Conservation (phyloP, 1,140 invertebrate genomes). For the Portunus trituberculatus region DNA sequence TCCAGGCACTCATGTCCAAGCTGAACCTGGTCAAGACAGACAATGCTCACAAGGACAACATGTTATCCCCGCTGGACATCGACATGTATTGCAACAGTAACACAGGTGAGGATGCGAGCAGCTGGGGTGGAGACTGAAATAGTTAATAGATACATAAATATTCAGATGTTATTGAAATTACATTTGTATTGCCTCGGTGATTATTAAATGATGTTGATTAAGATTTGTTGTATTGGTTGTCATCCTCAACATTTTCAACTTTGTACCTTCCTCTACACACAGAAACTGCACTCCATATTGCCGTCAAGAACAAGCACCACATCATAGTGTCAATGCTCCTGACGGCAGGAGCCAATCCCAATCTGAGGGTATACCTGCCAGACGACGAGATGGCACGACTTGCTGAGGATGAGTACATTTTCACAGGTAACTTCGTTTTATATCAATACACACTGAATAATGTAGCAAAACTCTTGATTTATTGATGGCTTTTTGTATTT, state of each 20-base stretch:
- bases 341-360: conserved; percentile 84
- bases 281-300: conserved; percentile 89
- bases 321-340: conserved; percentile 89
- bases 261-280: conserved; percentile 27
- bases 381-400: conserved; percentile 74
- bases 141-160: too few species aligned
- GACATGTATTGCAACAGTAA: conserved; percentile 89
- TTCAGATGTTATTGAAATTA: too few species aligned
- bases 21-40: conserved; percentile 83
- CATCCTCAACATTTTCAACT: too few species aligned
- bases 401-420: conserved; percentile 76
- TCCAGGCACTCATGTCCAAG: conserved; percentile 92
- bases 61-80: conserved; percentile 86
- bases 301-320: conserved; percentile 88
- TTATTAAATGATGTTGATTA: too few species aligned
- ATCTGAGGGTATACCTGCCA: conserved; percentile 79
- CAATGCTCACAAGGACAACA: conserved; percentile 80
- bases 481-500: neutral
- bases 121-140: too few species aligned
- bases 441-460: neutral
- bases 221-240: too few species aligned
- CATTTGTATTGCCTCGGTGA: too few species aligned
- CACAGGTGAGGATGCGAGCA: conserved; percentile 78
- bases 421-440: conserved; percentile 71
- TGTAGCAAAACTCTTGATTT: neutral